Base-by-base conservation (phyloP, 2,113 vertebrate species). In the Redunca redunca region DNA sequence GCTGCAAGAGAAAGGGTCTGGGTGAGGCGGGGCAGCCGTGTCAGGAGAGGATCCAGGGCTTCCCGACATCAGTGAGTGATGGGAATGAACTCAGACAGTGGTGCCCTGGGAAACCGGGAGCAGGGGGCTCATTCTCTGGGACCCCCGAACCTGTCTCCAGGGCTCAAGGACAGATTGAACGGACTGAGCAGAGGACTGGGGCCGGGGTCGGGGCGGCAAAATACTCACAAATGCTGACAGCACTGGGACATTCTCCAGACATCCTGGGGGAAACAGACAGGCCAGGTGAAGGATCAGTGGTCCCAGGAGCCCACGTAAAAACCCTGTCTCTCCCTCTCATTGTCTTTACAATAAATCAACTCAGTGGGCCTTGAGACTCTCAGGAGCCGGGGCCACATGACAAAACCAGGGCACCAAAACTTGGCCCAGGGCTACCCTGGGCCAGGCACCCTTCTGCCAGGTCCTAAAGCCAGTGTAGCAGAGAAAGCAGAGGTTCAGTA, bases 161-260 rank as follows among this genome's bases (percentile, higher is more conserved):
- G 40, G 43, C 10, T 50, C 50, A 48, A 16, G 17, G 26, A 50
- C 40, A 83, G 25, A 12, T 33, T 48, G 52, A 60, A 28, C 0
- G 16, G 46, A 58, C 53, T 13, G 71, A 80, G 91, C 74, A 57
- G 53, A 50, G 48, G 62, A 77, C 82, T 19, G 10, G 83, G 36
- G 33, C 81, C 1, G 10, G 33, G 48, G 40, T 33, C 9, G 0
- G 71, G 84, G 74, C 4, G 4, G 36, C 48, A 46, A 43, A 50
- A 93, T 97, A 98, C 98, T 98, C 93, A 98, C 98, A 98, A 50
- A 98, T 97, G 86, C 97, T 98, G 43, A 98, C 88, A 0, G 98
- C 86, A 9, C 96, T 98, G 50, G 97, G 98, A 58, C 94, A 97
- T 13, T 98, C 98, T 96, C 98, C 98, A 55, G 98, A 98, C 98